Conservation (phyloP, 2,113 vertebrate species). For the Falcunculus frontatus region DNA sequence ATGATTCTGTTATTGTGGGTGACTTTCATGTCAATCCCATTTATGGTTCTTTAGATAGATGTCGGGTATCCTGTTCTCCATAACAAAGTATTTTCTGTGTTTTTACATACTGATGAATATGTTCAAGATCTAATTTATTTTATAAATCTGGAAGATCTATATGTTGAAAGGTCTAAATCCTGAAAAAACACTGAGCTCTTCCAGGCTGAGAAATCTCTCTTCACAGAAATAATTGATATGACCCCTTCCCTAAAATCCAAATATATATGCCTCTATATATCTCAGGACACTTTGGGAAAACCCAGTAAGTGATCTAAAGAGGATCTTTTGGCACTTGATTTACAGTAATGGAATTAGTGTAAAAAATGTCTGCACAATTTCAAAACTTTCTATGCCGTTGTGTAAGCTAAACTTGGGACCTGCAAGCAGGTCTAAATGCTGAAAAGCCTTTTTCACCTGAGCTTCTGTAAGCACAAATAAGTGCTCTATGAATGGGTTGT, state of each 20-base stretch:
- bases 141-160: neutral
- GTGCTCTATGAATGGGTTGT: neutral
- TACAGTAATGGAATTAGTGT: neutral
- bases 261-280: neutral
- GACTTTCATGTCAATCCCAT: neutral
- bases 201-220: neutral
- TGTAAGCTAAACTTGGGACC: neutral
- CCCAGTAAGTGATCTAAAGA: neutral
- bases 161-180: neutral
- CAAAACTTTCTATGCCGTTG: neutral
- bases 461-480: neutral
- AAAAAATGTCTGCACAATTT: neutral
- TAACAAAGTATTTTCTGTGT: neutral
- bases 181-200: neutral
- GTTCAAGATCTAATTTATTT: neutral
- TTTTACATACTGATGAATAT: neutral
- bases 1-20: neutral
- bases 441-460: neutral
- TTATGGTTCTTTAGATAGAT: neutral
- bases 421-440: neutral
- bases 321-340: neutral
- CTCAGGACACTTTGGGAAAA: neutral
- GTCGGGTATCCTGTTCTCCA: neutral
- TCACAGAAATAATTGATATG: neutral
- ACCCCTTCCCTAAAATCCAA: neutral